Evolutionary conservation across 2,113 vertebrate genomes (phyloP).

Genomic region (Pomatorhinus ruficollis): DNA sequence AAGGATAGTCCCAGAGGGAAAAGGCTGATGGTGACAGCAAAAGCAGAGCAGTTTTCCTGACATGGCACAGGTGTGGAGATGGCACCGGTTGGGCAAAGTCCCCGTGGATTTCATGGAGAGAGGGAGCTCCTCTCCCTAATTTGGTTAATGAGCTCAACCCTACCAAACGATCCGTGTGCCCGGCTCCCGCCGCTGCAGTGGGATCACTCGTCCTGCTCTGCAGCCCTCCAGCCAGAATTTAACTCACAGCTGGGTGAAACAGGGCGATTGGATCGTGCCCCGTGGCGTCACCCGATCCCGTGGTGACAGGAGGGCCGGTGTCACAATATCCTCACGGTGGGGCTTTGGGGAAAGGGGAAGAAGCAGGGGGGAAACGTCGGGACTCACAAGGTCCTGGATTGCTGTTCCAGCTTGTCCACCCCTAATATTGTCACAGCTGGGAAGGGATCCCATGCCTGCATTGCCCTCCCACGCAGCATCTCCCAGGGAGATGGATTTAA

Average conservation of each 20-base stretch:
- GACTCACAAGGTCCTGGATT: not conserved
- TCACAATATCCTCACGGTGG: accelerated
- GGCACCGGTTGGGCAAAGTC: not conserved
- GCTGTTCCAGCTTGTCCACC: not conserved
- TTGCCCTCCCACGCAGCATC: not conserved
- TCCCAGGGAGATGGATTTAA: not conserved
- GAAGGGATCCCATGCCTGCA: not conserved
- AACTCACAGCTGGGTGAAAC: not conserved
- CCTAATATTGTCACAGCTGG: accelerated
- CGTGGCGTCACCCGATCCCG: not conserved
- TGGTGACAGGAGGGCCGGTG: not conserved
- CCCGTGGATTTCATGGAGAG: not conserved
- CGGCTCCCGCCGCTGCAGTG: accelerated
- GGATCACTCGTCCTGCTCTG: not conserved
- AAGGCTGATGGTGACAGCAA: not conserved
- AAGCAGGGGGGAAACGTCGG: accelerated
- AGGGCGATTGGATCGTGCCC: no score
- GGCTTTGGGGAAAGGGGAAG: not conserved
- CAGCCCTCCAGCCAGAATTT: not conserved
- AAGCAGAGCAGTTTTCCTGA: not conserved
- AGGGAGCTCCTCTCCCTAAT: not conserved
- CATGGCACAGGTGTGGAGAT: not conserved
- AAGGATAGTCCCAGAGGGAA: not conserved
- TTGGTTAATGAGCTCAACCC: not conserved
- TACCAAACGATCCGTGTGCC: not conserved